Evolutionary conservation across 2,113 vertebrate species (phyloP), one percentile per base, ranked within the genome.

Genomic region (Epinephelus fuscoguttatus): DNA sequence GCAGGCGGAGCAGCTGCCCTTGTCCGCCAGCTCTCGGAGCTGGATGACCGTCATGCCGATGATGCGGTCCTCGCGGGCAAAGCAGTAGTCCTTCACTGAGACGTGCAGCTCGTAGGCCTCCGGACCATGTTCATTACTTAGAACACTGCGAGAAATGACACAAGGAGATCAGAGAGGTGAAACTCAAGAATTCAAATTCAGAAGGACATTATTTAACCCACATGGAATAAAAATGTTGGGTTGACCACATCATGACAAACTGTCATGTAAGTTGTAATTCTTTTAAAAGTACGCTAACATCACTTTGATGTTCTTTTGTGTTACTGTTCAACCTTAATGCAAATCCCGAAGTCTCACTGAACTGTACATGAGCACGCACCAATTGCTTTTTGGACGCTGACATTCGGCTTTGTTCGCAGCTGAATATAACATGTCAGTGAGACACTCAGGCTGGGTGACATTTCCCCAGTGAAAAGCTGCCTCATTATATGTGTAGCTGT

Each of bases 21-120:
- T 96, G 69, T 98, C 98, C 0, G 93, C 95, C 50, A 98, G 93
- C 88, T 90, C 95, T n/a, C 94, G 94, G 67, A 99, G 96, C 92
- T 96, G 98, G 89, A 99, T 97, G 15, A 99, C 97, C 0, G 97
- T 96, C 97, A 99, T 97, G 71, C 98, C 98, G 0, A 99, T 95
- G 59, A 98, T 18, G 45, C 97, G 96, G 80, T 99, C 98, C 82
- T 99, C 98, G 0, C 98, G 94, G 18, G 98, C 98, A 11, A 99
- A 99, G 96, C 98, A 99, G 93, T 99, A 99, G 92, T 99, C 98
- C 85, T 99, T 99, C 82, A 99, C 97, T 0, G 97, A 97, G 18
- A 99, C 85, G 86, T 99, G 98, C 37, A 99, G 96, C 82, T 99
- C 98, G 7, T 98, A 99, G 82, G 94, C 94, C 71, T 96, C 96